Evolutionary conservation across 2,113 vertebrate genomes (phyloP).

Genomic region (Anoplopoma fimbria): DNA sequence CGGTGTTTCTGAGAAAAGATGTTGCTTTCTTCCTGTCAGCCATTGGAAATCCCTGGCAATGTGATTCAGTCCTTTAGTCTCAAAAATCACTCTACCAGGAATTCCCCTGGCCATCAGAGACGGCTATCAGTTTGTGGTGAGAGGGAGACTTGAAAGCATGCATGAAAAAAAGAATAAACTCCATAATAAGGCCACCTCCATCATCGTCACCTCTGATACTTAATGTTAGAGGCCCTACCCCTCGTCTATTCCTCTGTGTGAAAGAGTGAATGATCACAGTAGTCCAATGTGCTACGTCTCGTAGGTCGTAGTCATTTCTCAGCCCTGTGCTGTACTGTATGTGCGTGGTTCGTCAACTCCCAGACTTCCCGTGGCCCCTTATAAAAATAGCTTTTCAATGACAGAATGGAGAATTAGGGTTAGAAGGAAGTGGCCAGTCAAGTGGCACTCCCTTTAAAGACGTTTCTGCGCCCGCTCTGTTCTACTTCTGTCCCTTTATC

Average conservation of each 20-base stretch:
- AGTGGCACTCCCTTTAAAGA: constrained; percentile 76
- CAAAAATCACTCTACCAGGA: constrained; percentile 97
- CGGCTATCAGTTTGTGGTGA: constrained; percentile 10
- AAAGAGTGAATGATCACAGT: not conserved
- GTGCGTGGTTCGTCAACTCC: constrained; percentile 56
- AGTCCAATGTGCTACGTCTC: constrained; percentile 12
- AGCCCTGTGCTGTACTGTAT: constrained; percentile 29
- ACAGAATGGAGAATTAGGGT: constrained; percentile 78
- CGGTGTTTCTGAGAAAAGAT: constrained; percentile 11
- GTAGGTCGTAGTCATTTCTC: constrained; percentile 36
- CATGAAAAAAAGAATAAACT: constrained; percentile 15
- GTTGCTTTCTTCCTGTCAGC: constrained; percentile 82
- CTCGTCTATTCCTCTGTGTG: not conserved
- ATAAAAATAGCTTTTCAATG: constrained; percentile 84
- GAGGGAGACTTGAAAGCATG: constrained; percentile 13
- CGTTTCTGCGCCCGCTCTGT: constrained; percentile 15
- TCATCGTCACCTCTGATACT: not conserved
- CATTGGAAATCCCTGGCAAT: constrained; percentile 99
- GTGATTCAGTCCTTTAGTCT: constrained; percentile 90
- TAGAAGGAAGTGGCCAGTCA: constrained; percentile 74
- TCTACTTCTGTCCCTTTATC: constrained; percentile 52
- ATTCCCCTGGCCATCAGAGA: constrained; percentile 90
- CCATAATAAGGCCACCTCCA: not conserved
- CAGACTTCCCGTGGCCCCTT: constrained; percentile 79
- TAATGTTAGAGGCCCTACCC: not conserved